Evolutionary conservation across 2,888 invertebrate genomes (phyloP).

Genomic region (Netelia virgata): DNA sequence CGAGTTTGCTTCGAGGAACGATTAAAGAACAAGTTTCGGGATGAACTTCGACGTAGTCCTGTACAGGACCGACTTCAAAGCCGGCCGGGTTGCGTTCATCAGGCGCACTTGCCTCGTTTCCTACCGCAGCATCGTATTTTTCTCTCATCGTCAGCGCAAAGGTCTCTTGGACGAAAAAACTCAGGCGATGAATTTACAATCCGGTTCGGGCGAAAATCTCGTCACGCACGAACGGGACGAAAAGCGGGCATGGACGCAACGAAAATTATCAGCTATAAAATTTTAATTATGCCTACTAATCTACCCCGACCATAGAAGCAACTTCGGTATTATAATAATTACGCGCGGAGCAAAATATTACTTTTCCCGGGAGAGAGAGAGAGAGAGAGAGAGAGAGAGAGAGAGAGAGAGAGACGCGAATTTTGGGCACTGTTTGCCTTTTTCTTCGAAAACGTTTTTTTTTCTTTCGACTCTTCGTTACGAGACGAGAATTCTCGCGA

Average conservation of each 20-base stretch:
- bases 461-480: constrained; percentile 1
- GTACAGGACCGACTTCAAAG: constrained; percentile 72
- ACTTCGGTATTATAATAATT: constrained; percentile 55
- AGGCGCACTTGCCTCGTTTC: constrained; percentile 70
- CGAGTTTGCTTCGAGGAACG: not conserved
- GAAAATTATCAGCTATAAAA: constrained; percentile 78
- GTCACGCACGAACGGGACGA: constrained; percentile 55
- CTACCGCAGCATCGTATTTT: not conserved
- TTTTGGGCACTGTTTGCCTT: constrained; percentile 30
- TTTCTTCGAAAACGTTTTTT: not conserved
- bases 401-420: constrained; percentile 20
- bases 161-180: constrained; percentile 2
- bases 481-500: constrained; percentile 30
- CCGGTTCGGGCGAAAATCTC: constrained; percentile 45
- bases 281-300: constrained; percentile 80
- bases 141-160: not conserved
- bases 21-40: constrained; percentile 8
- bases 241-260: constrained; percentile 43
- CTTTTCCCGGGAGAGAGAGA: constrained; percentile 68
- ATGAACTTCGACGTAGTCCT: constrained; percentile 31
- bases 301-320: constrained; percentile 69
- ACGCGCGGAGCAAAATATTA: constrained; percentile 68
- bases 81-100: constrained; percentile 76
- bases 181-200: constrained; percentile 50
- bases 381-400: constrained; percentile 12